phyloP scores from a whole-genome alignment of 92 coral and sea anemone genomes.

The Desmophyllum pertusum region DNA sequence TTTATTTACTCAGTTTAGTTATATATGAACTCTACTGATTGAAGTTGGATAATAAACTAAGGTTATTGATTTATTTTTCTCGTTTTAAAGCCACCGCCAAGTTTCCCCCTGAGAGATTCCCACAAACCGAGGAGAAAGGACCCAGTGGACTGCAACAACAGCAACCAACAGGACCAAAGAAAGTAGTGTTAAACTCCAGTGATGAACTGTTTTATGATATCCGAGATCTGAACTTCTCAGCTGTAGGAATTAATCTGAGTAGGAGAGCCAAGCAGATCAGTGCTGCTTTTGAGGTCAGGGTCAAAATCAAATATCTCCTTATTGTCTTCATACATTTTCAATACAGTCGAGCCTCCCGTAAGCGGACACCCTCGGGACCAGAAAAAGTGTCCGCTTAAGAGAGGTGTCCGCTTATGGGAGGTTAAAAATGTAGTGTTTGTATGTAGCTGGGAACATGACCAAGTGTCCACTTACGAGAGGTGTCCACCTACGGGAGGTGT shows the following conservation, averaged over 20 bases:
- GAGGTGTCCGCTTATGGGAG: no score
- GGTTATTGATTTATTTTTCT: not conserved
- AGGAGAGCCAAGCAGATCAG: conserved; percentile 94
- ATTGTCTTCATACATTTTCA: not conserved
- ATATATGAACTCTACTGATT: not conserved
- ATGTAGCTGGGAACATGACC: no score
- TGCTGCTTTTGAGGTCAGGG: conserved; percentile 94
- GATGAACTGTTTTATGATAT: conserved; percentile 90
- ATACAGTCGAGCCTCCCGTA: no score
- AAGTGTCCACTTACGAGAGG: no score
- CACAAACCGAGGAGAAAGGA: conserved; percentile 88
- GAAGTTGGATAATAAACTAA: not conserved
- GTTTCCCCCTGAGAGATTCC: conserved; percentile 94
- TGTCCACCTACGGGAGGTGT: no score
- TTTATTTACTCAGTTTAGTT: no score
- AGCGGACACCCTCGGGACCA: no score
- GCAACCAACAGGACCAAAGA: conserved; percentile 88
- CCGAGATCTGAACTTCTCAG: conserved; percentile 95
- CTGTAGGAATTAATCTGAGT: conserved; percentile 93
- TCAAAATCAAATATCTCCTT: not conserved
- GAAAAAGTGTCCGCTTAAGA: no score
- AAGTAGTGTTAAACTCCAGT: conserved; percentile 89
- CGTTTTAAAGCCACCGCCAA: conserved; percentile 86
- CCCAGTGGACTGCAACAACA: conserved; percentile 64
- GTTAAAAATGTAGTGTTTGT: no score